phyloP scores from a whole-genome alignment of 2,888 invertebrate genomes.

The Orchesellides sinensis region DNA sequence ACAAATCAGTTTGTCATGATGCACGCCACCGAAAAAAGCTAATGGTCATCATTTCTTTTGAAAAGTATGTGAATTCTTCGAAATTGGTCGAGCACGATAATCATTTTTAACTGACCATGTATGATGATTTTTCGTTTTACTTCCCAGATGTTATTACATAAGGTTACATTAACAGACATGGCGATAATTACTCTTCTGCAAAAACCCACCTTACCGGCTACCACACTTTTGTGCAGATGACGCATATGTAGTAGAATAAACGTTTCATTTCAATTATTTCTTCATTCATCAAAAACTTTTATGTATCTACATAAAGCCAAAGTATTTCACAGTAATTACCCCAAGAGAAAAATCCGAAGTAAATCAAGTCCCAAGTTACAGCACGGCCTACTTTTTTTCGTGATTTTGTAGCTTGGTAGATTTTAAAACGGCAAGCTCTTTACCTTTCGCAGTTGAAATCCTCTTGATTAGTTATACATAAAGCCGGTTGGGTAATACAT shows the following conservation, averaged over 20 bases:
- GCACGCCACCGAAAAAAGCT: constrained; percentile 12
- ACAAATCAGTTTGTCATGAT: constrained; percentile 16
- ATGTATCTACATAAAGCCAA: no score
- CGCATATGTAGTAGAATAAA: not conserved
- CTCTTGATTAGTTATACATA: not conserved
- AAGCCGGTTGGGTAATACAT: not conserved
- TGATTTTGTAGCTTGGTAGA: no score
- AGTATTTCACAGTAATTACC: not conserved
- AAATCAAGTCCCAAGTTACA: not conserved
- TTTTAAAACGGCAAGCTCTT: no score
- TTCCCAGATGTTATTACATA: no score
- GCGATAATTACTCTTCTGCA: not conserved
- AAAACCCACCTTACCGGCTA: not conserved
- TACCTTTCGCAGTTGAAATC: no score
- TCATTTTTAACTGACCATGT: not conserved
- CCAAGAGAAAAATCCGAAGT: not conserved
- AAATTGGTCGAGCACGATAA: not conserved
- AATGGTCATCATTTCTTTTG: not conserved
- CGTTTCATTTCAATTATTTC: no score
- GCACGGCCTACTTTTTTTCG: no score
- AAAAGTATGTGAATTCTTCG: not conserved
- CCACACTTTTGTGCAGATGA: not conserved
- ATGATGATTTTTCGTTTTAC: not conserved
- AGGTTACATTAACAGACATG: no score
- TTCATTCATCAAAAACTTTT: no score